Evolutionary conservation across 2,113 vertebrate genomes (phyloP).

Genomic region (Thomomys bottae): DNA sequence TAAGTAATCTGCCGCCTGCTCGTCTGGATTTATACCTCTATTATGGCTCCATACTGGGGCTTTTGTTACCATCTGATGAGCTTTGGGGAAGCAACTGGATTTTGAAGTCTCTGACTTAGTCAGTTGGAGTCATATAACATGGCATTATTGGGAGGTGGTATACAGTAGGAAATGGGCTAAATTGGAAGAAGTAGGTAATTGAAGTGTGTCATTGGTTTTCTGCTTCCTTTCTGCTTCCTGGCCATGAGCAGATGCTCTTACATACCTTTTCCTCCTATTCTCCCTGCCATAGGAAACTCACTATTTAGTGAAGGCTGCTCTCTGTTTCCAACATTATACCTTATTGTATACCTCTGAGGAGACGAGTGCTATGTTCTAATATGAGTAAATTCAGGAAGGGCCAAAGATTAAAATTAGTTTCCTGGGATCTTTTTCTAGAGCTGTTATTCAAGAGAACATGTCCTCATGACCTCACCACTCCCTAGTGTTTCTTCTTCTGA

Average conservation of each 20-base stretch:
- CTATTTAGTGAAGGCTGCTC: not conserved
- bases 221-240: too few species aligned
- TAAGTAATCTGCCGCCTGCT: not conserved
- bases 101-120: too few species aligned
- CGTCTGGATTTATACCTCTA: not conserved
- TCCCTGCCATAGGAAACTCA: not conserved
- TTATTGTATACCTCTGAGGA: not conserved
- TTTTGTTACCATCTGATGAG: too few species aligned
- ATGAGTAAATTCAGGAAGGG: not conserved
- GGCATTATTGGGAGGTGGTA: too few species aligned
- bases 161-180: too few species aligned
- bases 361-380: not conserved
- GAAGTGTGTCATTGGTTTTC: too few species aligned
- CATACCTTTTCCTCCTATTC: too few species aligned
- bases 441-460: not conserved
- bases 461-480: not conserved
- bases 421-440: not conserved
- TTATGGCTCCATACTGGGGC: too few species aligned
- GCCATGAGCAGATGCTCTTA: too few species aligned
- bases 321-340: not conserved
- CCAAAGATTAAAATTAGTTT: not conserved
- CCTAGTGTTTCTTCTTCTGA: not conserved
- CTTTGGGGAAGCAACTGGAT: too few species aligned
- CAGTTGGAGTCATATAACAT: too few species aligned
- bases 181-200: too few species aligned